Conservation (phyloP, 2,797 vertebrate genomes). For the Oceanodroma leucorhoa region DNA sequence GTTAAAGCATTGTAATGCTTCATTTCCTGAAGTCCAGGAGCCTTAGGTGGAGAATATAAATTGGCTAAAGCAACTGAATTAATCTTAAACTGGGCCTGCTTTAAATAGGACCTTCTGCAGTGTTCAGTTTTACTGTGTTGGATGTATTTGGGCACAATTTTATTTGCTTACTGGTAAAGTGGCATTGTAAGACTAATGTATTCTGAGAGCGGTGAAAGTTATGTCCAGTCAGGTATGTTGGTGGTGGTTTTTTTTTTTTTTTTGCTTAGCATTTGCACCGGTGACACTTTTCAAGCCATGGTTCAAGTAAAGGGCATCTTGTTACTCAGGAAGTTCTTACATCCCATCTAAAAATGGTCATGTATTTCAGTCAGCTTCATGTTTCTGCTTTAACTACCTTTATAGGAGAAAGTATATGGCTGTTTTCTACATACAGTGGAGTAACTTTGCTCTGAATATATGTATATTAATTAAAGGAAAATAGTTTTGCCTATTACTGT, state of each 20-base stretch:
- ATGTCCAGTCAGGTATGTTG: background rate
- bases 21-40: background rate
- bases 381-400: background rate
- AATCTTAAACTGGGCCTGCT: background rate
- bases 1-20: background rate
- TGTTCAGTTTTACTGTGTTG: background rate
- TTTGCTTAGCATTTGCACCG: background rate
- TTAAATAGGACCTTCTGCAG: background rate
- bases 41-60: background rate
- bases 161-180: background rate
- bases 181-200: background rate
- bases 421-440: background rate
- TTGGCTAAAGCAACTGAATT: conserved; percentile 7
- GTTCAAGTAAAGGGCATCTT: conserved; percentile 42
- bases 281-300: conserved; percentile 21
- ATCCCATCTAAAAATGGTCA: background rate
- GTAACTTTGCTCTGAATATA: background rate
- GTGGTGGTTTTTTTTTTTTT: background rate
- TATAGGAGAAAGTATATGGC: background rate
- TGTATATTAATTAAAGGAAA: background rate
- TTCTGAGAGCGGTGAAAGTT: background rate
- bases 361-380: background rate
- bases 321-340: background rate
- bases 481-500: background rate
- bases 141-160: background rate